Evolutionary conservation across 2,888 invertebrate species (phyloP).

Genomic region (Latrodectus elegans): DNA sequence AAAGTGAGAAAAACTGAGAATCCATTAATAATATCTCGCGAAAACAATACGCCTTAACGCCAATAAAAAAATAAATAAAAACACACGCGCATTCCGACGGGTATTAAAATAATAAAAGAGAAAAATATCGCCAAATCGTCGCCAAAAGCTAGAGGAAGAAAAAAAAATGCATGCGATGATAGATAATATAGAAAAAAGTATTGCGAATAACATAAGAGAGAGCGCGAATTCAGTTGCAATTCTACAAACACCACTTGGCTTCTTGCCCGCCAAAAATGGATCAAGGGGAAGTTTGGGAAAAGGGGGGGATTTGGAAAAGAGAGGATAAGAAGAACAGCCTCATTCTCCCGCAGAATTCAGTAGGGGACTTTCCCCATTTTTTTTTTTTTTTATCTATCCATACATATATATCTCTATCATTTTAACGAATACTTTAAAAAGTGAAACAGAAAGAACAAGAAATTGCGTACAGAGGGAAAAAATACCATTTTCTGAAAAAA

Average conservation of each 20-base stretch:
- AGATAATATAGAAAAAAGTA: constrained; percentile 28
- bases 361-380: constrained; percentile 7
- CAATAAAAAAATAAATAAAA: constrained; percentile 16
- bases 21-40: constrained; percentile 43
- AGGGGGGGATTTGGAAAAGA: background rate
- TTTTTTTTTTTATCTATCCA: background rate
- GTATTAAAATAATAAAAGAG: background rate
- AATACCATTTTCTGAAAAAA: too few relatives aligned
- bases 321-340: background rate
- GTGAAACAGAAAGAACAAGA: background rate
- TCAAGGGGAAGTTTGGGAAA: constrained; percentile 27
- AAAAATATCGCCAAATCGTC: constrained; percentile 66
- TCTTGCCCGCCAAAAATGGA: constrained; percentile 67
- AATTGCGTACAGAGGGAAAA: too few relatives aligned
- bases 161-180: constrained; percentile 4
- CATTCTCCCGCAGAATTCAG: background rate
- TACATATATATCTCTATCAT: background rate
- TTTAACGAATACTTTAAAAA: background rate
- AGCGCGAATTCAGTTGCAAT: constrained; percentile 54
- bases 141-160: constrained; percentile 42
- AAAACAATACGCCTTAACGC: constrained; percentile 61
- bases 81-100: background rate
- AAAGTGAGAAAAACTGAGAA: constrained; percentile 28
- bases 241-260: constrained; percentile 62
- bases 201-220: constrained; percentile 10